Percentiles rank a stretch among this genome's conserved stretches.
Evolutionary conservation across 2,113 vertebrate species (phyloP).

Genomic region (Rhipidura dahli): DNA sequence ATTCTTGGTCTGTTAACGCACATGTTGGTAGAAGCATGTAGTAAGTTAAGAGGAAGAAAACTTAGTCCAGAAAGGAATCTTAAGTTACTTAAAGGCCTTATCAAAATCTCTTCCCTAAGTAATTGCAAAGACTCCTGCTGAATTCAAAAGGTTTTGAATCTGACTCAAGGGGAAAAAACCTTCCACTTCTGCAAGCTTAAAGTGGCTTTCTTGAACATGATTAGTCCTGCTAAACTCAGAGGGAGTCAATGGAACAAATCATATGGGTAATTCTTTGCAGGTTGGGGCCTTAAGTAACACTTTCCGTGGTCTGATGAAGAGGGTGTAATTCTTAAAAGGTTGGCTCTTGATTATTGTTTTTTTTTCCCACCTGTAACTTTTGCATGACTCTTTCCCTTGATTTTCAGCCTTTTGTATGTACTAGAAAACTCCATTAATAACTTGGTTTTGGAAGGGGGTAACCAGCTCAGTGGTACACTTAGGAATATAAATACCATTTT

Average conservation of each 20-base stretch:
- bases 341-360: slow-evolving; percentile 51
- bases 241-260: slow-evolving; percentile 64
- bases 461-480: neutral
- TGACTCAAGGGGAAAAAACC: rapidly evolving
- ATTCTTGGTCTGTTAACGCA: neutral
- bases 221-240: slow-evolving; percentile 23
- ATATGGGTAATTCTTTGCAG: slow-evolving; percentile 66
- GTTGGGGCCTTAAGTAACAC: slow-evolving; percentile 62
- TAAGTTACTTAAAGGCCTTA: neutral
- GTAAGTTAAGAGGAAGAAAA: neutral
- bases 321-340: slow-evolving; percentile 61
- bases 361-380: slow-evolving; percentile 32
- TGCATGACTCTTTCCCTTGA: slow-evolving; percentile 48
- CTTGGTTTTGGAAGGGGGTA: neutral
- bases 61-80: neutral
- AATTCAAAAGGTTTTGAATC: neutral
- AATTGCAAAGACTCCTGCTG: neutral
- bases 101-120: neutral
- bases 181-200: neutral
- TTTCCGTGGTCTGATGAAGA: slow-evolving; percentile 64
- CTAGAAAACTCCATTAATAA: neutral
- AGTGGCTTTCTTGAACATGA: slow-evolving; percentile 10
- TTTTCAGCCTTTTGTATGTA: slow-evolving; percentile 22
- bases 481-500: neutral
- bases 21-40: neutral